Evolutionary conservation across 1,140 invertebrate genomes (phyloP).

Genomic region (Rhyzopertha dominica): DNA sequence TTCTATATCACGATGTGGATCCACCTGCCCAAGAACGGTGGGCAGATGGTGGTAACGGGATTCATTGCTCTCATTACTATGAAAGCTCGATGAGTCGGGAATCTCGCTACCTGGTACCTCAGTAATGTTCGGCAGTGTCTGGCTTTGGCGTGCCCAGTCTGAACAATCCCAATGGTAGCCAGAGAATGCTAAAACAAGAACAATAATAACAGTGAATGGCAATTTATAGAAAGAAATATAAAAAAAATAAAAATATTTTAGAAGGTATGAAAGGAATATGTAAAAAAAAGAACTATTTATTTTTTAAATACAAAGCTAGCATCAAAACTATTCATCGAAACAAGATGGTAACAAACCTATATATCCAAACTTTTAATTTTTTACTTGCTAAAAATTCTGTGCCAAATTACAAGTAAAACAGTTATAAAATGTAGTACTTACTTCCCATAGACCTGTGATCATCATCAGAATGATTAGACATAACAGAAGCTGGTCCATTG

Average conservation of each 20-base stretch:
- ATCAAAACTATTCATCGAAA: neutral
- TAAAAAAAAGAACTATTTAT: too few species aligned
- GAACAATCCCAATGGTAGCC: conserved; percentile 96
- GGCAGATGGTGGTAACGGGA: conserved; percentile 57
- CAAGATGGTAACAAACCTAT: neutral
- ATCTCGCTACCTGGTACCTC: conserved; percentile 88
- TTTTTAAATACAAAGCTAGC: too few species aligned
- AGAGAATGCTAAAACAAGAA: conserved; percentile 32
- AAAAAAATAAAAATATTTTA: conserved; percentile 1
- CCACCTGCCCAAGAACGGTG: conserved; percentile 29
- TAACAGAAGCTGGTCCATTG: conserved; percentile 14
- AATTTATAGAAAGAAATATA: conserved; percentile 5
- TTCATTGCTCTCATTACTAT: conserved; percentile 84
- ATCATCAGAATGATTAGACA: conserved; percentile 30
- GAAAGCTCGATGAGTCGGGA: conserved; percentile 81
- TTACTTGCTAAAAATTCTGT: neutral
- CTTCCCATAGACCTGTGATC: conserved; percentile 41
- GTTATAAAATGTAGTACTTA: too few species aligned
- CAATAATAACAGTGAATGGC: conserved; percentile 3
- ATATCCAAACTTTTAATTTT: conserved; percentile 1
- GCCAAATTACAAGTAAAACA: neutral
- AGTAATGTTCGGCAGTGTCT: conserved; percentile 85
- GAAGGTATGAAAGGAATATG: neutral
- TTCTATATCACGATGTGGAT: conserved; percentile 59
- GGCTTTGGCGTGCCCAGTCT: conserved; percentile 82